phyloP scores from a whole-genome alignment of 37 sponge, comb jelly and placozoan genomes.

The Chondrilla cf. caribensis region DNA sequence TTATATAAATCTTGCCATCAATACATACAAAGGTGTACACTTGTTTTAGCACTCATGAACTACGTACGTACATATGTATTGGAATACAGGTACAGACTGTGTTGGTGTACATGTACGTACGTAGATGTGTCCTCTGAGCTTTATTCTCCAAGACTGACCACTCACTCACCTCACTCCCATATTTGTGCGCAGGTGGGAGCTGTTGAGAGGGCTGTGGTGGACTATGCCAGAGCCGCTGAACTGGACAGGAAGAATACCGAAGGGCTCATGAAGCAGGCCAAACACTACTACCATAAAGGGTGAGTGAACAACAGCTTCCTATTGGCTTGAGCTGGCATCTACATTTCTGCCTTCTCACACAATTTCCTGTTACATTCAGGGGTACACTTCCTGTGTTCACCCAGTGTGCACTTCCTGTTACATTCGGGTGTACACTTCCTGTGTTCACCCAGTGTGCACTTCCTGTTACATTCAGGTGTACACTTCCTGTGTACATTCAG shows the following conservation, averaged over 20 bases:
- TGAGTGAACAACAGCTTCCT: neutral
- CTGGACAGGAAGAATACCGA: conserved; percentile 55
- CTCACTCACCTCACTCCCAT: neutral
- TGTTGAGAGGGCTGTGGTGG: conserved; percentile 51
- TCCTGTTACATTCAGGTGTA: too few relatives aligned
- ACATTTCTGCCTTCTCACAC: neutral
- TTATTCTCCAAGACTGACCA: neutral
- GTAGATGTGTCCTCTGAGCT: too few relatives aligned
- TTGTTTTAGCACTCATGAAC: too few relatives aligned
- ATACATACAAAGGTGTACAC: too few relatives aligned
- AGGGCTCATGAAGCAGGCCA: conserved; percentile 68
- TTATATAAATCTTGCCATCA: too few relatives aligned
- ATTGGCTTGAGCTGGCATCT: neutral
- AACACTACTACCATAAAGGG: conserved; percentile 47
- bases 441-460: too few relatives aligned
- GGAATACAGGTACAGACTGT: too few relatives aligned
- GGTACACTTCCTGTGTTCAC: neutral
- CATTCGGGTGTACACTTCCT: neutral
- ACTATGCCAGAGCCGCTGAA: conserved; percentile 64
- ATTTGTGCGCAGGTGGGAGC: conserved; percentile 68
- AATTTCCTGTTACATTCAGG: neutral
- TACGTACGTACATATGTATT: too few relatives aligned
- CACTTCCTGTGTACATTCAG: too few relatives aligned
- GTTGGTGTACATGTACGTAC: too few relatives aligned
- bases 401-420: neutral